Base-by-base conservation (phyloP, 1,140 invertebrate species). In the Calephelis nemesis region DNA sequence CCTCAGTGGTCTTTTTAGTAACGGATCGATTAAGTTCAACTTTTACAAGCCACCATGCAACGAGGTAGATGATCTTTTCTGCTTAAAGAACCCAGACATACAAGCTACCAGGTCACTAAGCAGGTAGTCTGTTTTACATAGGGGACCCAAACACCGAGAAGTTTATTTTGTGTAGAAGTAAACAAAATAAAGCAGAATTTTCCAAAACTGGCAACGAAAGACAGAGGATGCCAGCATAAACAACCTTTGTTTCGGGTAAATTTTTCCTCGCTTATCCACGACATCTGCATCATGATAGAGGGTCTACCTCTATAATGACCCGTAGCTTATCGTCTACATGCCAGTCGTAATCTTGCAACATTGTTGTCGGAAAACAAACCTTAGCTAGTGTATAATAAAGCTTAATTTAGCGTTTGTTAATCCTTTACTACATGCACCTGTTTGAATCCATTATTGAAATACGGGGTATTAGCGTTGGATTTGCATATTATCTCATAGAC, bases 251-350 rank as follows among this genome's bases (percentile, higher is more conserved):
- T 90, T 90, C 88, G 82, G 77, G 74, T 80, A 83, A 86, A 84
- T 82, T 87, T 87, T 75, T 81, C 77, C 62, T 75, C 80, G 70
- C 82, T 88, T 87, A 89, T 90, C 88, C 84, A 81, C 77, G 74
- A 87, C 87, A 91, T 89, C 85, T 91, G 87, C 79, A 76, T 81
- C 78, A 86, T 88, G 88, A 85, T 86, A 82, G 82, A 86, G 84
- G 84, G 83, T 82, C 82, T 74, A 78, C 88, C 85, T 89, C 79
- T 88, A 77, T 91, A 89, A 91, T 72, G 85, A 85, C 80, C 79
- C 71, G 63, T 69, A 76, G 76, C 82, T 88, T 87, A 85, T 90
- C 82, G 79, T 82, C 79, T 82, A 77, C 79, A 81, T 86, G 82
- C 82, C 84, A 84, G 82, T 60, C 58, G 80, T 84, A 87, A 85